These are phyloP conservation scores for Drosophila rhopaloa DNA, from an alignment of 1,140 invertebrate species.

Conservation along the genomic window DNA sequence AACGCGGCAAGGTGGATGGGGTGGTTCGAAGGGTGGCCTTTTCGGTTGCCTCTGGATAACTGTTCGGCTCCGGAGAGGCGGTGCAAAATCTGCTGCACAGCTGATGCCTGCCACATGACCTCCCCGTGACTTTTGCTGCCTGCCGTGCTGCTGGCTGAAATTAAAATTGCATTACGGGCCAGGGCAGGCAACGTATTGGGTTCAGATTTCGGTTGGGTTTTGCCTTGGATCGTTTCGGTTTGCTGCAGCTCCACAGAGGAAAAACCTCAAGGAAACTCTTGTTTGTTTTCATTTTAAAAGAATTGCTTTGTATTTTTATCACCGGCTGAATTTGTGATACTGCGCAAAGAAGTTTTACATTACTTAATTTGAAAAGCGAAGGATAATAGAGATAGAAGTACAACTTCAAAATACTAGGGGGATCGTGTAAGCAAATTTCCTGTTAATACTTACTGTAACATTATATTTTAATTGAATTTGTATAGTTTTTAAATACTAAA, in stretches of 20 bases:
- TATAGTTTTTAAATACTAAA: no score
- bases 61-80: conserved; percentile 2
- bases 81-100: conserved; percentile 48
- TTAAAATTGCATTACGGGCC: conserved; percentile 79
- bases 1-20: conserved; percentile 48
- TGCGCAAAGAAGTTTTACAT: no score
- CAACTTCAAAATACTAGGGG: no score
- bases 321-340: no score
- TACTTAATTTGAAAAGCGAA: no score
- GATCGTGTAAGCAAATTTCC: no score
- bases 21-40: not conserved
- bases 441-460: no score
- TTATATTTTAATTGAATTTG: no score
- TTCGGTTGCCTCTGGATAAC: not conserved
- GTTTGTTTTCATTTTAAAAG: not conserved
- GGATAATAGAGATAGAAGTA: no score
- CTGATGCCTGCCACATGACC: conserved; percentile 48
- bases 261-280: not conserved
- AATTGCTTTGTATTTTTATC: not conserved
- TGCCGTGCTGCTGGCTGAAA: conserved; percentile 65
- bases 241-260: conserved; percentile 17
- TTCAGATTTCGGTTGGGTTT: conserved; percentile 29
- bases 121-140: conserved; percentile 45
- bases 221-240: conserved; percentile 35
- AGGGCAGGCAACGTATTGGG: conserved; percentile 38